phyloP scores from a whole-genome alignment of 2,797 vertebrate species.

The Gouania willdenowi region DNA sequence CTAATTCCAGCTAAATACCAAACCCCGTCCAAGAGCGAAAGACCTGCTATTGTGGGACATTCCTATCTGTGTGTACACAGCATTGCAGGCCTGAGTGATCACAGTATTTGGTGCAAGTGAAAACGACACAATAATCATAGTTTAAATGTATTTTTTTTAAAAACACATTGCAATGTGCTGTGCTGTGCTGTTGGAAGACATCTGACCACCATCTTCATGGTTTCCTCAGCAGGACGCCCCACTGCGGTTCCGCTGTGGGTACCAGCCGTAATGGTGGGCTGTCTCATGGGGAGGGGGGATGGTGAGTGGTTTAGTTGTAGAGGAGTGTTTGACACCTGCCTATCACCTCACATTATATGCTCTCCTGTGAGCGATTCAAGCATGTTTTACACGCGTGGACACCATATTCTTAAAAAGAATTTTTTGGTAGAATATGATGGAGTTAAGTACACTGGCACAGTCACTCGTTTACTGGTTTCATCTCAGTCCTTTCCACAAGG shows the following conservation, averaged over 20 bases:
- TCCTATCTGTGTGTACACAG: slow-evolving; percentile 59
- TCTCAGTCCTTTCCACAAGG: too few species aligned
- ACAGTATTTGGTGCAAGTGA: not conserved
- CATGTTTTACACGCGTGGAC: slow-evolving; percentile 61
- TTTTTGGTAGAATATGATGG: not conserved
- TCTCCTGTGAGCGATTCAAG: slow-evolving; percentile 31
- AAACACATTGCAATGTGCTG: not conserved
- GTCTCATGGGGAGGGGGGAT: slow-evolving; percentile 57
- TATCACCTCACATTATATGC: slow-evolving; percentile 51
- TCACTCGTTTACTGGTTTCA: slow-evolving; percentile 9
- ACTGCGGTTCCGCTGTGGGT: slow-evolving; percentile 76
- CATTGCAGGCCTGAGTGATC: slow-evolving; percentile 27
- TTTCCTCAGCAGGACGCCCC: slow-evolving; percentile 75
- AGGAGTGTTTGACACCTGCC: slow-evolving; percentile 59
- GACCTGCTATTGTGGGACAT: slow-evolving; percentile 68
- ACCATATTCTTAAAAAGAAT: not conserved
- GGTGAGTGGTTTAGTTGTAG: slow-evolving; percentile 69
- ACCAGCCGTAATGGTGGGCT: slow-evolving; percentile 73
- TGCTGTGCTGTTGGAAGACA: slow-evolving; percentile 16
- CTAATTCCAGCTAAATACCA: slow-evolving; percentile 70
- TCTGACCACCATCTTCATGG: slow-evolving; percentile 62
- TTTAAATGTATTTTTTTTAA: too few species aligned
- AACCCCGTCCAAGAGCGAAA: slow-evolving; percentile 57
- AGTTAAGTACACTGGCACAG: slow-evolving; percentile 23
- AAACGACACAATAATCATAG: not conserved